Evolutionary conservation across 2,888 invertebrate genomes (phyloP).

Genomic region (Loripinus fragilis): DNA sequence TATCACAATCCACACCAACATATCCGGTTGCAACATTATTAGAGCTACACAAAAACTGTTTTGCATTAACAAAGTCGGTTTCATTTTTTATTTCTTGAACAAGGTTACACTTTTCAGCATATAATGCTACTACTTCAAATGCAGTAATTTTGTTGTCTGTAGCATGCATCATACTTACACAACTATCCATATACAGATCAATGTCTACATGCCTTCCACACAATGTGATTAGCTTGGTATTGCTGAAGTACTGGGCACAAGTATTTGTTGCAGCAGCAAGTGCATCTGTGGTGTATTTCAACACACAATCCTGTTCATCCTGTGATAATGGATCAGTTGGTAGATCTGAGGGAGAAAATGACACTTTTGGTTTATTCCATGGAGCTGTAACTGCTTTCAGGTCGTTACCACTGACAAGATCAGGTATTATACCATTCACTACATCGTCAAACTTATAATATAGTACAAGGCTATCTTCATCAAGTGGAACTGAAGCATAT

Average conservation of each 20-base stretch:
- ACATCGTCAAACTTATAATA: constrained; percentile 8
- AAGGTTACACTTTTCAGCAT: background rate
- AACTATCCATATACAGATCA: background rate
- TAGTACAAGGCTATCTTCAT: background rate
- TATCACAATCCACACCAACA: constrained; percentile 52
- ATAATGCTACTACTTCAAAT: background rate
- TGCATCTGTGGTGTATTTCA: background rate
- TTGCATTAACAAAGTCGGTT: background rate
- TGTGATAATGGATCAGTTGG: background rate
- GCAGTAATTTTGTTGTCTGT: background rate
- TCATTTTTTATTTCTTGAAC: background rate
- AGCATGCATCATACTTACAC: background rate
- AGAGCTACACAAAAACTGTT: constrained; percentile 3
- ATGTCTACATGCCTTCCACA: background rate
- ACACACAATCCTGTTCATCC: background rate
- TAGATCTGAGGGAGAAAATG: background rate
- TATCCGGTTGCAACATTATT: constrained; percentile 28
- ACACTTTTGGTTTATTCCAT: background rate
- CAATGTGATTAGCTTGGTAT: background rate
- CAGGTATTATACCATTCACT: background rate
- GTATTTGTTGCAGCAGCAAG: background rate
- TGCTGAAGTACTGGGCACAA: background rate
- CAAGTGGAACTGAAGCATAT: background rate
- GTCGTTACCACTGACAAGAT: background rate
- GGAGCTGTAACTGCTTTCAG: background rate